A percentile compares a stretch with the other conserved stretches of the same genome.
These are phyloP conservation scores for Dasyornis broadbenti DNA, from an alignment of 2,113 vertebrate species.

Conservation along the genomic window DNA sequence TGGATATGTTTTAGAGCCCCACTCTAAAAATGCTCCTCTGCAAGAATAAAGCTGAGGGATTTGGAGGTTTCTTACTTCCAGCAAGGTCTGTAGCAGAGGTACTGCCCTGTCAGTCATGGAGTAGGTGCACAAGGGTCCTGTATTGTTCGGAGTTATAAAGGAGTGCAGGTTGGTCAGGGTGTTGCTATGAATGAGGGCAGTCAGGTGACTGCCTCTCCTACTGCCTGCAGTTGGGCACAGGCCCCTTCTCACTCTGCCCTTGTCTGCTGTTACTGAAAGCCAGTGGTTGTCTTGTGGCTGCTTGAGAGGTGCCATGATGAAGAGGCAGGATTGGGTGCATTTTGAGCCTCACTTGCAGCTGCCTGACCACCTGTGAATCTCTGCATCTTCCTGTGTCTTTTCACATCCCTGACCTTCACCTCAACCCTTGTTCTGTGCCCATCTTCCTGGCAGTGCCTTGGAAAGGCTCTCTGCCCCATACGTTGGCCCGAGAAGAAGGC, in stretches of 20 bases:
- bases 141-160: background rate
- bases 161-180: background rate
- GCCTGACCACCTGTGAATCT: background rate
- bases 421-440: background rate
- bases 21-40: background rate
- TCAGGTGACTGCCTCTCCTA: background rate
- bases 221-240: background rate
- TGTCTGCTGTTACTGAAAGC: background rate
- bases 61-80: background rate
- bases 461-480: background rate
- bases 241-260: background rate
- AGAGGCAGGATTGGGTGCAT: background rate
- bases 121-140: background rate
- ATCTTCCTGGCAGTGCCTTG: accelerated
- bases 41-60: background rate
- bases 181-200: background rate
- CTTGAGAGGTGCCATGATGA: background rate
- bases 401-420: background rate
- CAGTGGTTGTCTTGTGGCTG: background rate
- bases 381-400: background rate
- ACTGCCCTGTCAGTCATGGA: background rate
- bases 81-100: background rate
- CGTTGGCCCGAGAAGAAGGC: background rate
- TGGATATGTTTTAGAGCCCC: background rate
- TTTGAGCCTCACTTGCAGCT: background rate